Evolutionary conservation across 2,113 vertebrate genomes (phyloP), one percentile per base, ranked within the genome.

Genomic region (Ptilorrhoa leucosticta): DNA sequence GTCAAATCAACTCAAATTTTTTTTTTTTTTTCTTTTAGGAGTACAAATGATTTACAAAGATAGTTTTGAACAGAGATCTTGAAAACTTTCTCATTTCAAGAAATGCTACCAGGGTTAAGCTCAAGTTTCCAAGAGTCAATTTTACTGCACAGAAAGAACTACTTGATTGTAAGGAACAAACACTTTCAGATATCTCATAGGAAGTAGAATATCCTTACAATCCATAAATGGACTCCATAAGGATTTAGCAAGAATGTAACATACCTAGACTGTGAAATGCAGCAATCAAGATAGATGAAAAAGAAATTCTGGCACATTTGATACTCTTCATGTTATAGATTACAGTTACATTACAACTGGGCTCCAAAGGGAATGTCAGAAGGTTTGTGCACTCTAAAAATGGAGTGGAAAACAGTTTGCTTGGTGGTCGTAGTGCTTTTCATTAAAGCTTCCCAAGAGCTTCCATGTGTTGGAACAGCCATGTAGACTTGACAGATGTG

Each of bases 151-250:
- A 83, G 71, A 72, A 92, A 86, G 15, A 80, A 51, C n/a, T 48
- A 57, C 27, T 24, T 30, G 4, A 71, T 10, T 64, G 13, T 40
- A 82, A 89, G 5, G 37, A 75, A 28, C 10, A 48, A 37, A 91
- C 21, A 30, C 8, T 40, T 73, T 28, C 9, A 80, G 69, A 56
- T 27, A 70, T 10, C 10, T 31, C 28, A 13, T 3, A 48, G 71
- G 48, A 72, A 23, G 6, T 3, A 80, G 68, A 90, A 88, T 33
- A 77, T 8, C 31, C 28, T 89, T 40, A 70, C 17, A 81, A 70
- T 11, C 2, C 1, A 73, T 18, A 69, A 22, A 66, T 16, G 28
- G 27, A 57, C 45, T 69, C 45, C 0, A 0, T 33, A 44, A 71
- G 53, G 13, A 44, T 69, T 80, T 51, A 64, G 10, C 3, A 5